These are phyloP conservation scores for Petrocephalus sullivani DNA, from an alignment of 2,797 vertebrate species.

Conservation along the genomic window DNA sequence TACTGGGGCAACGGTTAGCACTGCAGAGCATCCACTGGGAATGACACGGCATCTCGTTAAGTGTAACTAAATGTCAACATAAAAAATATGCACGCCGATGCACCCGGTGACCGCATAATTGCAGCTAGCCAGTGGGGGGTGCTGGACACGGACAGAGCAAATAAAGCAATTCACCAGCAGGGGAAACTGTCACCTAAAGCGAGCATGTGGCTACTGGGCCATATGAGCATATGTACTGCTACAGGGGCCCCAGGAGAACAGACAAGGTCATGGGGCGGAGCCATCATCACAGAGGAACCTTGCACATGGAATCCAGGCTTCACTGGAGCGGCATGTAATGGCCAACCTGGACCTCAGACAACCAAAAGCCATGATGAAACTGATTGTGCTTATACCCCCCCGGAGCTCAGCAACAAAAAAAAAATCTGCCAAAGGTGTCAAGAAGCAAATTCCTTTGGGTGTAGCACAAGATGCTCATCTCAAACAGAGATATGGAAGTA, in stretches of 20 bases:
- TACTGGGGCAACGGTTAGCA: background rate
- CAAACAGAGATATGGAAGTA: too few species aligned
- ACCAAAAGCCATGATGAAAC: background rate
- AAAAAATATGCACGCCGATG: background rate
- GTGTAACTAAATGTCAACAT: background rate
- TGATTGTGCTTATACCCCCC: background rate
- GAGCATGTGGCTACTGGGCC: background rate
- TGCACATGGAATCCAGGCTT: background rate
- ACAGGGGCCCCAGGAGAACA: slow-evolving; percentile 8
- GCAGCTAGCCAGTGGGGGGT: background rate
- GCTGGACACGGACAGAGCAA: background rate
- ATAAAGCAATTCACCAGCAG: background rate
- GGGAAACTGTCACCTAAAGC: background rate
- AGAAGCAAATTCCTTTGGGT: background rate
- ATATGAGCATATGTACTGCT: background rate
- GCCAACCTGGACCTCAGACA: background rate
- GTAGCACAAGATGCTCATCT: too few species aligned
- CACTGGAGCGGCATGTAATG: slow-evolving; percentile 4
- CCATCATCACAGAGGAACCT: slow-evolving; percentile 15
- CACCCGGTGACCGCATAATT: background rate
- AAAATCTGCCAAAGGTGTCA: background rate
- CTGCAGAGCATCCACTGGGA: background rate
- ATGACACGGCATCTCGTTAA: background rate
- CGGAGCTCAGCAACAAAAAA: background rate
- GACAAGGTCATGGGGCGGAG: background rate